Base-by-base conservation (phyloP, 1,140 invertebrate species). In the Bathynomus jamesi region DNA sequence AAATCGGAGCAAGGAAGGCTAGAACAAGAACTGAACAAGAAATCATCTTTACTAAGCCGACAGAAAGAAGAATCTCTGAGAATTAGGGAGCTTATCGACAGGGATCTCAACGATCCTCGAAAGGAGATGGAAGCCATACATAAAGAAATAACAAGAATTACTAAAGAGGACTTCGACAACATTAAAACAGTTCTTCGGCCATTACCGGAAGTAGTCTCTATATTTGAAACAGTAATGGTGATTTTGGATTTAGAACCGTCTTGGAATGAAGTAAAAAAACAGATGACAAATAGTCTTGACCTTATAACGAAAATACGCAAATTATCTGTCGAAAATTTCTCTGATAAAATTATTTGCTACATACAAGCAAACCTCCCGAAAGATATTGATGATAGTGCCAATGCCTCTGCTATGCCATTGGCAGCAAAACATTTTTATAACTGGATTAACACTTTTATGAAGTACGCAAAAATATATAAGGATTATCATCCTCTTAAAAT, bases 211-310 rank as follows among this genome's bases (percentile, higher is more conserved):
- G 65, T 76, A 3, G 75, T 73, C 28, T 61, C 70, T 17, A 61
- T 76, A 7, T 76, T 76, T 65, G 72, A 73, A 65, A 69, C 70
- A 28, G 71, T 76, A 28, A 25, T 76, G 10, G 63, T 65, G 10
- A 46, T 70, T 17, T 62, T 73, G 21, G 75, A 67, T 28, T 28
- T 76, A n/a, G 75, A 76, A n/a, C 69, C 75, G 3, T 76, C 75
- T 2, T 76, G 75, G 75, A 76, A 76, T 60, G 75, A 76, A 40
- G 75, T 71, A 4, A 76, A 74, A 29, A 76, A 76, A 28, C 75
- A 76, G 74, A 73, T 76, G 69, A 53, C 61, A 11, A 74, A 71
- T 73, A 65, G 69, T 11, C 32, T 76, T 0, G 70, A 76, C n/a
- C 74, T 76, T 62, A 53, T 73, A 17, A 68, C 71, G n/a, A 40